phyloP scores from a whole-genome alignment of 2,113 vertebrate genomes.

The Martes martes region DNA sequence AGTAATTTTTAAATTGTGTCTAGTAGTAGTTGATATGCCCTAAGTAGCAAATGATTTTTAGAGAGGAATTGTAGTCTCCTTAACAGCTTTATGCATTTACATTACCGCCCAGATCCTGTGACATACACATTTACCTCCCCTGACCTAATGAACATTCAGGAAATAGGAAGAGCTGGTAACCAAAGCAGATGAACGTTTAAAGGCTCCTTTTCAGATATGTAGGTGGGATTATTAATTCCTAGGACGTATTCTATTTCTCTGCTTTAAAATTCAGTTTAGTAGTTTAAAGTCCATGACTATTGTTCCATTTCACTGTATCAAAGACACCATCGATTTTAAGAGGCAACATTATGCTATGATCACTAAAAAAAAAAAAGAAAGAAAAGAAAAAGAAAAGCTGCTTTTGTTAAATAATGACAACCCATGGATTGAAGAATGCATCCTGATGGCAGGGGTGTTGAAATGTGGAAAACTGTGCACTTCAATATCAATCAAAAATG shows the following conservation, averaged over 20 bases:
- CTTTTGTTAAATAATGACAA: background rate
- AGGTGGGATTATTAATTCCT: background rate
- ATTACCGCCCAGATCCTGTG: background rate
- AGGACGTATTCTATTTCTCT: background rate
- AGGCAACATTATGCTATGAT: background rate
- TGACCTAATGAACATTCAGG: background rate
- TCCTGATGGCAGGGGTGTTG: background rate
- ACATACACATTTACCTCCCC: background rate
- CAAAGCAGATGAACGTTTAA: background rate
- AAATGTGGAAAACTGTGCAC: background rate
- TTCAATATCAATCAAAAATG: background rate
- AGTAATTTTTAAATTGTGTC: background rate
- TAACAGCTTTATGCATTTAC: background rate
- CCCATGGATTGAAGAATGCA: background rate
- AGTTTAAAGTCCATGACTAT: background rate
- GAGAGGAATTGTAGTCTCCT: background rate
- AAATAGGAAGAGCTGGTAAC: background rate
- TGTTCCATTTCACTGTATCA: background rate
- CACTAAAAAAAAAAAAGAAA: background rate
- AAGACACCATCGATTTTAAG: background rate
- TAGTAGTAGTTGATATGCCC: background rate
- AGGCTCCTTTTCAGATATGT: background rate
- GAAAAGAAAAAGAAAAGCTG: background rate
- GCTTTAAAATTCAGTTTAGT: background rate
- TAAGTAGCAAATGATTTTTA: background rate